phyloP scores from a whole-genome alignment of 2,888 invertebrate species.

The Apeira syringaria region DNA sequence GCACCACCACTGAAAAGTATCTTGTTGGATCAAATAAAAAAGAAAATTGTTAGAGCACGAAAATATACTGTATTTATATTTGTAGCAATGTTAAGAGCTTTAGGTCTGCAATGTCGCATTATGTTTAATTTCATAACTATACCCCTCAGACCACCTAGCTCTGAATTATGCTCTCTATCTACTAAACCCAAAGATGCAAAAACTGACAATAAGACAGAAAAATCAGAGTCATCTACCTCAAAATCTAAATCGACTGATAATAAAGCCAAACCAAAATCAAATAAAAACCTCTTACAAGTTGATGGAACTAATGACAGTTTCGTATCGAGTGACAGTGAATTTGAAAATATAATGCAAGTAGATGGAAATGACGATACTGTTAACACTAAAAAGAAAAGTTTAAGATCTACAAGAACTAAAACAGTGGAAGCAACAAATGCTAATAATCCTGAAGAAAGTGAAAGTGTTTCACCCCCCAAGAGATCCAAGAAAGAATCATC shows the following conservation, averaged over 20 bases:
- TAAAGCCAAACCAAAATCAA: constrained; percentile 36
- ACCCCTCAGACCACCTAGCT: constrained; percentile 86
- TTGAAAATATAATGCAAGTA: constrained; percentile 56
- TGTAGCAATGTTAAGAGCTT: constrained; percentile 88
- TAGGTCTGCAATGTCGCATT: constrained; percentile 92
- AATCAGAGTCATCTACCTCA: constrained; percentile 21
- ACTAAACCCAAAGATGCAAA: constrained; percentile 59
- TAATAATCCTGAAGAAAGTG: constrained; percentile 27
- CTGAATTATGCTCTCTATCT: constrained; percentile 86
- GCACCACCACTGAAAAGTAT: constrained; percentile 71
- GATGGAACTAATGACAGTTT: constrained; percentile 79
- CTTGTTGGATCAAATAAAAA: constrained; percentile 83
- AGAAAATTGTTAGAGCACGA: constrained; percentile 84
- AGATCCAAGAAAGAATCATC: constrained; percentile 37
- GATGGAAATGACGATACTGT: constrained; percentile 62
- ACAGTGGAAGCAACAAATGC: constrained; percentile 31
- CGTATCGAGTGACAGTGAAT: constrained; percentile 31
- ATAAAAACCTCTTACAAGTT: constrained; percentile 73
- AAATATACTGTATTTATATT: constrained; percentile 90
- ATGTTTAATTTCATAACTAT: constrained; percentile 92
- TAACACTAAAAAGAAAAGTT: constrained; percentile 41
- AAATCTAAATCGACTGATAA: constrained; percentile 31
- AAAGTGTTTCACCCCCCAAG: constrained; percentile 65
- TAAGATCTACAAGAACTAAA: constrained; percentile 42
- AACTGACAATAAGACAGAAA: constrained; percentile 12